Evolutionary conservation across 2,797 vertebrate species (phyloP).

Genomic region (Pantherophis vulpinus): DNA sequence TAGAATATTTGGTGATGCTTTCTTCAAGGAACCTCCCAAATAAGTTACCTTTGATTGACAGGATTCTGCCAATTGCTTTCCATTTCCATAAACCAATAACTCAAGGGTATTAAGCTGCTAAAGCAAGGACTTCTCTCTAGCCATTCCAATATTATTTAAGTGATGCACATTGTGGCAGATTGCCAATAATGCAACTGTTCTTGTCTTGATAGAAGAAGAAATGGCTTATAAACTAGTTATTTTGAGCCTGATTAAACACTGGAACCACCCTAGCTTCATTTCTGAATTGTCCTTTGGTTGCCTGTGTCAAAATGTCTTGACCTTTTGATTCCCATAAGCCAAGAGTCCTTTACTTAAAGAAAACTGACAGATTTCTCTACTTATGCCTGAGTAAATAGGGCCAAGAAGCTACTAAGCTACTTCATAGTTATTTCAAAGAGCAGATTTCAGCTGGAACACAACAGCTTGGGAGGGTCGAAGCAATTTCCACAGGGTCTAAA

Average conservation of each 20-base stretch:
- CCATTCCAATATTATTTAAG: background rate
- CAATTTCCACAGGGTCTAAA: background rate
- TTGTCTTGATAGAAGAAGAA: background rate
- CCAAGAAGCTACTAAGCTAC: background rate
- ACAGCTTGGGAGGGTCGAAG: background rate
- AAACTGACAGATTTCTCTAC: slow-evolving; percentile 4
- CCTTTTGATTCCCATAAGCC: slow-evolving; percentile 15
- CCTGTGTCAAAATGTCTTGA: slow-evolving; percentile 13
- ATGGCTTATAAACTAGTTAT: background rate
- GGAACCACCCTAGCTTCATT: background rate
- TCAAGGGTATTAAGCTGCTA: background rate
- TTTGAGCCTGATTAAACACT: background rate
- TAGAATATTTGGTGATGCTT: background rate
- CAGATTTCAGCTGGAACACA: background rate
- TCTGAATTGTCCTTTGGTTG: background rate
- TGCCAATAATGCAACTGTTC: background rate
- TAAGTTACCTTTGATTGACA: background rate
- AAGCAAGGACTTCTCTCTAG: background rate
- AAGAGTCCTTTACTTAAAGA: slow-evolving; percentile 29
- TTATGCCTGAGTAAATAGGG: slow-evolving; percentile 8
- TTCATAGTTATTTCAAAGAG: slow-evolving; percentile 16
- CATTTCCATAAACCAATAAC: too few relatives aligned
- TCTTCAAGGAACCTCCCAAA: background rate
- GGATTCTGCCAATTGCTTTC: background rate
- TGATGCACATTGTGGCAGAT: background rate